A percentile compares a stretch with the other conserved stretches of the same genome.
These are phyloP conservation scores for Drosophila parvula DNA, from an alignment of 1,140 invertebrate species.

Conservation along the genomic window DNA sequence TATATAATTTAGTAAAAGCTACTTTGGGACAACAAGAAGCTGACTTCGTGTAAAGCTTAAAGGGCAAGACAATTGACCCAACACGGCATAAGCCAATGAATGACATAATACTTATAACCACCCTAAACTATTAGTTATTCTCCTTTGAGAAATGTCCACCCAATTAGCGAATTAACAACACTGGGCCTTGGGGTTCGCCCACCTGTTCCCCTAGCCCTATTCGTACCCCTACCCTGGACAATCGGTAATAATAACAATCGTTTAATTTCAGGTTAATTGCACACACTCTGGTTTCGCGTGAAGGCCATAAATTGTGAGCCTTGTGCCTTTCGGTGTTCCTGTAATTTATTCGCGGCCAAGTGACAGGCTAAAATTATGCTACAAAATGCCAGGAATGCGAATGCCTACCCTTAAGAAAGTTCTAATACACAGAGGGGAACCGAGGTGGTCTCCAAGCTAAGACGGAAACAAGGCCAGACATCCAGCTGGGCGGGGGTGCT, in stretches of 20 bases:
- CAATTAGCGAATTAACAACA: constrained; percentile 19
- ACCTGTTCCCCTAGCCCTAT: background rate
- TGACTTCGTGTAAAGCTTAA: too few relatives aligned
- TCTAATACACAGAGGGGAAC: background rate
- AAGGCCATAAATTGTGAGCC: constrained; percentile 60
- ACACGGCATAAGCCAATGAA: background rate
- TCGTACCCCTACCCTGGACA: background rate
- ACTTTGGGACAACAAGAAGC: too few relatives aligned
- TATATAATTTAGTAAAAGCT: too few relatives aligned
- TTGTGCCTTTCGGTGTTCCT: constrained; percentile 14
- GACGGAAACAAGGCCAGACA: constrained; percentile 28
- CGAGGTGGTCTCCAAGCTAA: background rate
- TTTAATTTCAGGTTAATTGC: constrained; percentile 81
- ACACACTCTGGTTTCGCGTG: constrained; percentile 33
- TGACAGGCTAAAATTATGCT: constrained; percentile 78
- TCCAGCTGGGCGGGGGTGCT: constrained; percentile 1
- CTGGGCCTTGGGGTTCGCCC: background rate
- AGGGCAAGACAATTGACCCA: too few relatives aligned
- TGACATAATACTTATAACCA: background rate
- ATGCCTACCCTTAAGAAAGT: constrained; percentile 6
- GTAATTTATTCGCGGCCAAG: constrained; percentile 69
- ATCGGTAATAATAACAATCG: constrained; percentile 58
- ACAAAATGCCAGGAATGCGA: constrained; percentile 70
- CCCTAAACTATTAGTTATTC: background rate
- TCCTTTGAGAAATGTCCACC: background rate